Percentiles rank a stretch among this genome's conserved stretches.
phyloP scores from a whole-genome alignment of 2,888 invertebrate species.

The Teleiodes luculella region DNA sequence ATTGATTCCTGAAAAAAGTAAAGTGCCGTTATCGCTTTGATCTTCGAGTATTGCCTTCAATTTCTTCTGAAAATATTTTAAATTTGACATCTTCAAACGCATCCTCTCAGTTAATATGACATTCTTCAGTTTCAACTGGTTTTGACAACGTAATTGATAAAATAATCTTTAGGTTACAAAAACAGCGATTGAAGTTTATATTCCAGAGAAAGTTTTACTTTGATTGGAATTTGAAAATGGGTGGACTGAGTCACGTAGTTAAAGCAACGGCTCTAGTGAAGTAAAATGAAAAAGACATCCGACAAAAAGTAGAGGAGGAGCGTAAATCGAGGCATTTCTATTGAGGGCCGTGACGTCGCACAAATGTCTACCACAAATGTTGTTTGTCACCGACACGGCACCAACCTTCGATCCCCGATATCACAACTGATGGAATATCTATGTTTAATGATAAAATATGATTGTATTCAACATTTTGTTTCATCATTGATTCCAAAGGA shows the following conservation, averaged over 20 bases:
- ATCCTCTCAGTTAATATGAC: constrained; percentile 28
- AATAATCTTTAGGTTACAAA: not conserved
- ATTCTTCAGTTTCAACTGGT: constrained; percentile 36
- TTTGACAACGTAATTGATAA: constrained; percentile 38
- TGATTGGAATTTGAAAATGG: constrained; percentile 1
- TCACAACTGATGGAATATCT: constrained; percentile 42
- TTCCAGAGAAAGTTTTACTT: not conserved
- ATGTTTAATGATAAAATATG: constrained; percentile 54
- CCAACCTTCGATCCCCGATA: constrained; percentile 54
- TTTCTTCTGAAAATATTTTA: constrained; percentile 48
- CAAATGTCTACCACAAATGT: constrained; percentile 67
- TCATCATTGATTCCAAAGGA: constrained; percentile 28
- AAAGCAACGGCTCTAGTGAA: constrained; percentile 43
- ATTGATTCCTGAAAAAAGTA: constrained; percentile 49
- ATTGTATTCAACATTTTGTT: constrained; percentile 41
- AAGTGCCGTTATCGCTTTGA: constrained; percentile 54
- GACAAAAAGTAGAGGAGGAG: constrained; percentile 50
- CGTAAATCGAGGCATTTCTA: constrained; percentile 70
- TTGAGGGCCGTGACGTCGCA: constrained; percentile 72
- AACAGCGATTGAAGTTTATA: not conserved
- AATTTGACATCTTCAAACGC: constrained; percentile 38
- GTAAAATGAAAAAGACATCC: constrained; percentile 54
- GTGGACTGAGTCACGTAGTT: constrained; percentile 16
- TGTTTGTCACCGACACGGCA: constrained; percentile 66
- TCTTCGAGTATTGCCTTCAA: constrained; percentile 47